Evolutionary conservation across 64 coral and sea anemone species (phyloP), one percentile per base, ranked within the genome.

Genomic region (Stylophora pistillata): DNA sequence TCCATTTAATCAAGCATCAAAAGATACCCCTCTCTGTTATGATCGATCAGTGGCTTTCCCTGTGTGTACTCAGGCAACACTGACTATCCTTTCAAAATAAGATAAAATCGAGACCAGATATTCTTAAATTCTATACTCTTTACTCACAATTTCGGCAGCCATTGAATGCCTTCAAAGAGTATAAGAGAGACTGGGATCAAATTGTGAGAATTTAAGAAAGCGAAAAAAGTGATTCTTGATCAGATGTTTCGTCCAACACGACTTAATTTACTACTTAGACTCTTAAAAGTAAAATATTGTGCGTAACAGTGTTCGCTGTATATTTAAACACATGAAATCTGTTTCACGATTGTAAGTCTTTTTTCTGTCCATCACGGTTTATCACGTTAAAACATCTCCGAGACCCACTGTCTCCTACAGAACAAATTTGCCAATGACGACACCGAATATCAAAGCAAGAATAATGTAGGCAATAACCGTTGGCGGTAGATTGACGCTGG

Each of bases 371-470:
- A 76, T 76, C 53, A 52, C 18, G 73, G 14, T 82, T 58, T 66
- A 82, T 65, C 14, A 11, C 58, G 33, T 66, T 82, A 82, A 64
- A 82, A 65, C 33, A 65, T 47, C 15, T 82, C 30, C 23, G 3
- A 32, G 55, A 65, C 18, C 59, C 59, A 82, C 30, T 82, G 58
- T 58, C 58, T 20, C 77, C 76, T 86, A 91, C 34, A 91, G 10
- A 34, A 91, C 29, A 74, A 91, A 77, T 83, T 78, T 91, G 17
- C 89, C 89, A 32, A 91, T 41, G 29, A 91, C 54, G 33, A 91
- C 23, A 55, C 89, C 89, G 77, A 85, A 57, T 64, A 91, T 76
- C 34, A 91, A 30, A 9, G 89, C 89, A 52, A 91, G 5, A 28
- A 86, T 21, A 21, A 91, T 26, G 62, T 78, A 91, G 27, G 83